phyloP scores from a whole-genome alignment of 2,113 vertebrate species.

The Cathartes aura region DNA sequence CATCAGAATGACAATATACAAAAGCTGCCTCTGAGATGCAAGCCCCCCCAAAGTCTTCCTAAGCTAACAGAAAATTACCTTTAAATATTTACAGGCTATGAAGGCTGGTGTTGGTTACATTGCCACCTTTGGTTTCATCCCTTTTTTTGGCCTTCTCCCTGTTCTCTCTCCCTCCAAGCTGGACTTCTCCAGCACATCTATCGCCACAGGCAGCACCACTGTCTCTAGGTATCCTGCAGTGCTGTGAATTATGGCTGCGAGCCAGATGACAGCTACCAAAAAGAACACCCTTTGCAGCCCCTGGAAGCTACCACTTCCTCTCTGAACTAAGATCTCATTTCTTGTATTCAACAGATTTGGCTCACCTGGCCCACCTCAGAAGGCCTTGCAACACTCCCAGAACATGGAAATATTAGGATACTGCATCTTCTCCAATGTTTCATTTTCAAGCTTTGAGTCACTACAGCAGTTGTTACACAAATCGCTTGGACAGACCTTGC shows the following conservation, averaged over 20 bases:
- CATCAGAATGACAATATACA: not conserved
- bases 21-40: not conserved
- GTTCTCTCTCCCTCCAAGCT: not conserved
- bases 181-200: not conserved
- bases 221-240: not conserved
- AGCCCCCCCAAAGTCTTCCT: not conserved
- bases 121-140: not conserved
- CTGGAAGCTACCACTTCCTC: not conserved
- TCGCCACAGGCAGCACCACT: not conserved
- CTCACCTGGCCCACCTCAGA: not conserved
- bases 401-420: not conserved
- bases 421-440: not conserved
- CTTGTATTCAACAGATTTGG: not conserved
- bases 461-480: not conserved
- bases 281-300: fast-evolving
- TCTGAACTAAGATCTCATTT: not conserved
- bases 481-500: not conserved
- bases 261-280: not conserved
- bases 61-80: not conserved
- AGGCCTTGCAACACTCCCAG: not conserved
- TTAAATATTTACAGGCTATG: not conserved
- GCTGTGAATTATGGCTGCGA: not conserved
- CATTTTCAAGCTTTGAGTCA: not conserved
- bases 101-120: not conserved
- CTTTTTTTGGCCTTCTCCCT: not conserved